Conservation (phyloP, 30 jellyfish, hydroid and myxozoan genomes). For the Chironex yamaguchii region DNA sequence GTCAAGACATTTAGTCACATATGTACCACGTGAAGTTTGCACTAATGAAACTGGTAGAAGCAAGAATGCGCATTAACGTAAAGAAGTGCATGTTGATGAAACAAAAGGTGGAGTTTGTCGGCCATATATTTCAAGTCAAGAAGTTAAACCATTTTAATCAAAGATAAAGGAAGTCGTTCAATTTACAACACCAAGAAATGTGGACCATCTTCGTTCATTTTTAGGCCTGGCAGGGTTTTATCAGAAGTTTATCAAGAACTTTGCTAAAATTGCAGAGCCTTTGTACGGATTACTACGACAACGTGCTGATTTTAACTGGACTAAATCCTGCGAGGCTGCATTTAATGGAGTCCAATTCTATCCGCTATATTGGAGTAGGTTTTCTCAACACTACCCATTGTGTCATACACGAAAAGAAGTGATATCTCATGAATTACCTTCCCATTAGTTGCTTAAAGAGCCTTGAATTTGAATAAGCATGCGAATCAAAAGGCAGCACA, state of each 20-base stretch:
- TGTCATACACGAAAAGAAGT: too few relatives aligned
- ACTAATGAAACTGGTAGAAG: background rate
- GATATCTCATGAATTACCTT: too few relatives aligned
- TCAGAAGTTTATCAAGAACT: background rate
- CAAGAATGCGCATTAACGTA: background rate
- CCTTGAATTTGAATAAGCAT: too few relatives aligned
- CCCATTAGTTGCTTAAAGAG: too few relatives aligned
- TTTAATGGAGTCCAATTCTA: too few relatives aligned
- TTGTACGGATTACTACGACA: background rate
- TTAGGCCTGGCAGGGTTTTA: background rate
- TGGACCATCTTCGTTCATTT: background rate
- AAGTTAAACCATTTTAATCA: too few relatives aligned
- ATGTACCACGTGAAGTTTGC: background rate
- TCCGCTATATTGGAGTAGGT: too few relatives aligned
- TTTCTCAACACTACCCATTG: too few relatives aligned
- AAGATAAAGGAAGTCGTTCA: constrained; percentile 1
- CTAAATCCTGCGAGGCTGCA: background rate
- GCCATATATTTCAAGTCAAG: too few relatives aligned
- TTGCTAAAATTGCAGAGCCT: background rate
- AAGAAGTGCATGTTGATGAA: constrained; percentile 2
- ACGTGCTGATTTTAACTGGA: background rate
- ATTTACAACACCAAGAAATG: background rate
- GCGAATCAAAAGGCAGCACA: too few relatives aligned
- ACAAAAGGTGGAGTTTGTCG: background rate
- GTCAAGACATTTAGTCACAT: too few relatives aligned